Base-by-base conservation (phyloP, 2,797 vertebrate genomes). In the Yasuhikotakia modesta region DNA sequence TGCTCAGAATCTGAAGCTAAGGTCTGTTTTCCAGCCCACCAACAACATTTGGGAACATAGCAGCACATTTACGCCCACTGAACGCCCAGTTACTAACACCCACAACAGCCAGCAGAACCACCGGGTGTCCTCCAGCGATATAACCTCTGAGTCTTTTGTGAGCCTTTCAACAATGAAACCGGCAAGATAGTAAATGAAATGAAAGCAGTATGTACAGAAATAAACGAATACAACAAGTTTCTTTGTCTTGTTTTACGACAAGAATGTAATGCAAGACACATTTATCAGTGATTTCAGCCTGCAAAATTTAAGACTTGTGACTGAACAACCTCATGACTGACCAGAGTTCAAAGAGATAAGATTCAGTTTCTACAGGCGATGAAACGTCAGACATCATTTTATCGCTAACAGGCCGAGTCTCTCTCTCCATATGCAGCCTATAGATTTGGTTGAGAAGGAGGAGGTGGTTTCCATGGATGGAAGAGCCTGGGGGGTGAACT, bases 381-480 rank as follows among this genome's bases (percentile, higher is more conserved):
- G 2, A 11, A 55, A 46, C 14, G 16, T 46, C 45, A 46, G 45
- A 13, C 53, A 22, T 22, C 2, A 35, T 35, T 35, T 35, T 35
- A 35, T 35, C 53, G 4, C 21, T 19, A n/a, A 11, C 19, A 57
- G 53, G 12, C 11, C n/a, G n/a, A 75, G 63, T 39, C 12, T 57
- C 21, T 17, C 45, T 73, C 45, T 19, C 2, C 3, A 74, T 50
- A 73, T 69, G 63, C 64, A 14, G 66, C 66, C 67, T 70, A 32
- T 60, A 71, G 58, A 65, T 32, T 57, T 7, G n/a, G 21, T 21
- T 35, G 6, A 27, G 50, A 65, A 82, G 64, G 66, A 73, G 68
- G 58, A 78, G 16, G 64, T 43, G 71, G 63, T 78, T 85, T 82
- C 80, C 74, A 83, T 83, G 72, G 82, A 74, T 81, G 79, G 45